phyloP scores from a whole-genome alignment of 2,888 invertebrate genomes.

The Iphiclides podalirius region DNA sequence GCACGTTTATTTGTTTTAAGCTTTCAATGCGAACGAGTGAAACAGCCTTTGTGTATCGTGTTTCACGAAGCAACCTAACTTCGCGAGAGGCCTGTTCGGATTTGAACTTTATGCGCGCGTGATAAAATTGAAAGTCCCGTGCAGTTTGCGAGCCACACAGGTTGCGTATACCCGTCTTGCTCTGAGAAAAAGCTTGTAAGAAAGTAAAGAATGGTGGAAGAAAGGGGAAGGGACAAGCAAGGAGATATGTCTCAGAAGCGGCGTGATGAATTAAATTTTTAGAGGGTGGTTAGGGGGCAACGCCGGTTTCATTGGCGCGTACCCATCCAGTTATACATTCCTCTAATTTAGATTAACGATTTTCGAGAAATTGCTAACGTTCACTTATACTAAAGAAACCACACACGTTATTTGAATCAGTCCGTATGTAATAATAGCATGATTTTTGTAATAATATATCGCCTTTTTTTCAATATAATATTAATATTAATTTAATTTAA shows the following conservation, averaged over 20 bases:
- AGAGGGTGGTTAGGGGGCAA: conserved; percentile 69
- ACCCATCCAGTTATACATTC: conserved; percentile 66
- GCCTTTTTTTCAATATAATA: too few species aligned
- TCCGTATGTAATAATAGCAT: neutral
- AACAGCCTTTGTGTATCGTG: conserved; percentile 59
- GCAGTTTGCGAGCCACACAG: conserved; percentile 43
- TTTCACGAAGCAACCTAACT: conserved; percentile 42
- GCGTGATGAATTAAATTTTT: conserved; percentile 80
- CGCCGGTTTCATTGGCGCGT: conserved; percentile 66
- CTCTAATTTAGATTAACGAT: conserved; percentile 71
- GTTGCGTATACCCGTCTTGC: conserved; percentile 48
- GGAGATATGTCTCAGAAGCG: conserved; percentile 74
- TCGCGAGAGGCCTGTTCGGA: conserved; percentile 12
- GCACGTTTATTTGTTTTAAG: conserved; percentile 77
- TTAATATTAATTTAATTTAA: too few species aligned
- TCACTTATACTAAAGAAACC: conserved; percentile 7
- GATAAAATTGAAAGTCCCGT: conserved; percentile 31
- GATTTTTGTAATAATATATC: neutral
- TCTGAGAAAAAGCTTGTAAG: conserved; percentile 75
- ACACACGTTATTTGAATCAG: neutral
- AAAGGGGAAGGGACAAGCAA: conserved; percentile 71
- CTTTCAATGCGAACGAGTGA: conserved; percentile 74
- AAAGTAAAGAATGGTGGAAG: conserved; percentile 77
- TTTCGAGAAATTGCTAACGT: conserved; percentile 33
- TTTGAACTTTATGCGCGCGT: rapidly evolving